Percentiles rank a stretch among this genome's conserved stretches.
Evolutionary conservation across 2,113 vertebrate genomes (phyloP).

Genomic region (Pseudorasbora parva): DNA sequence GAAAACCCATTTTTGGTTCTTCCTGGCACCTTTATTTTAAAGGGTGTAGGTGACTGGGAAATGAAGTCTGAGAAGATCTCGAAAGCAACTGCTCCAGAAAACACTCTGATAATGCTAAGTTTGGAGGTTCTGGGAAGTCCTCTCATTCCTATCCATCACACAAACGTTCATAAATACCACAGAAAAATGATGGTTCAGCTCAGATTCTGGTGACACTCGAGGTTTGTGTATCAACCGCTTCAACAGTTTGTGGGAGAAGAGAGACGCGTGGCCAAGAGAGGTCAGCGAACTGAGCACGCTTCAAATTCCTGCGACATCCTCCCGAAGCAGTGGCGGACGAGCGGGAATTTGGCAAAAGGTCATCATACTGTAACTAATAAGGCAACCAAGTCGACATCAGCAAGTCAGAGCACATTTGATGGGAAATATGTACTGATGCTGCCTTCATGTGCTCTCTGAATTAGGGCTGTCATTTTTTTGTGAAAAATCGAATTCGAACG

Average conservation of each 20-base stretch:
- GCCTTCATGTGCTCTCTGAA: too few species aligned
- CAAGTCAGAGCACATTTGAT: neutral
- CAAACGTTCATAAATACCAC: conserved; percentile 9
- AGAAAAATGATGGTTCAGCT: neutral
- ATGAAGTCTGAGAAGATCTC: neutral
- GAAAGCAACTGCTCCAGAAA: too few species aligned
- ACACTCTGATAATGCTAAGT: too few species aligned
- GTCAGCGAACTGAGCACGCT: neutral
- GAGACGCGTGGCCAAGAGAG: neutral
- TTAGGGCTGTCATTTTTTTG: too few species aligned
- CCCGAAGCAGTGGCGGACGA: neutral
- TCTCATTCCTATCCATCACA: neutral
- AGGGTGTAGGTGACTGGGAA: neutral
- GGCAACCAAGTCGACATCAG: neutral
- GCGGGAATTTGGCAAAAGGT: neutral
- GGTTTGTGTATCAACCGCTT: neutral
- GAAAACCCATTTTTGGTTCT: too few species aligned
- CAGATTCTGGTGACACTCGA: conserved; percentile 3
- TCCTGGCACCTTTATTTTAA: too few species aligned
- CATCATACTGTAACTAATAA: neutral
- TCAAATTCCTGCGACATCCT: conserved; percentile 19
- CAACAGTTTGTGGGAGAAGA: neutral
- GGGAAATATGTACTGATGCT: neutral
- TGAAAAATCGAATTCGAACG: too few species aligned
- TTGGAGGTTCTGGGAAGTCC: too few species aligned